Conservation (phyloP, 2,888 invertebrate genomes). For the Eupithecia exiguata region DNA sequence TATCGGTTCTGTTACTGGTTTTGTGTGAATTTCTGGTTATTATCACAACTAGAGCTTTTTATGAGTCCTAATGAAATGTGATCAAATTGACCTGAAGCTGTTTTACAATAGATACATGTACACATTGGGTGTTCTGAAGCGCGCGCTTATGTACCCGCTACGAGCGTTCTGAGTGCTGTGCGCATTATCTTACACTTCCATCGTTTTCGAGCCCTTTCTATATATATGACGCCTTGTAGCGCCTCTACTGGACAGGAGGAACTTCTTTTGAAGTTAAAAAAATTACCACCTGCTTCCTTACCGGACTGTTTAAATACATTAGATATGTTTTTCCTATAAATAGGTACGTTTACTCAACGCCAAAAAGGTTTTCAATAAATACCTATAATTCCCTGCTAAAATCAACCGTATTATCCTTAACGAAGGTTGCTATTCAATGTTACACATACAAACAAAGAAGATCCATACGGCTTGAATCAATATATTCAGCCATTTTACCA, state of each 20-base stretch:
- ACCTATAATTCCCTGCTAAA: slow-evolving; percentile 1
- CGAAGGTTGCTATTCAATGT: slow-evolving; percentile 16
- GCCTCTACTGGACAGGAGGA: no score
- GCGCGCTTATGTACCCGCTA: no score
- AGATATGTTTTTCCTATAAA: background rate
- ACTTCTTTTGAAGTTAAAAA: no score
- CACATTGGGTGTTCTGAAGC: no score
- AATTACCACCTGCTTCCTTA: no score
- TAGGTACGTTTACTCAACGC: background rate
- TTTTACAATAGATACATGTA: no score
- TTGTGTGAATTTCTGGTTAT: background rate
- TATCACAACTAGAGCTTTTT: background rate
- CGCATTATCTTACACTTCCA: no score
- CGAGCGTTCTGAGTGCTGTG: no score
- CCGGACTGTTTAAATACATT: background rate
- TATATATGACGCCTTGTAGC: no score
- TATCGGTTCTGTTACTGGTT: background rate
- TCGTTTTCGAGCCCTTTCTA: no score
- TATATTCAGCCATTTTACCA: background rate
- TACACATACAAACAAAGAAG: slow-evolving; percentile 14
- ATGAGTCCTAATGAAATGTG: no score
- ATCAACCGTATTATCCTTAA: slow-evolving; percentile 19
- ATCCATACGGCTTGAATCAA: background rate
- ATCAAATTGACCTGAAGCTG: no score
- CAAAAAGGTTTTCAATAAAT: background rate